phyloP scores from a whole-genome alignment of 2,797 vertebrate genomes.

The Lepilemur ruficaudatus region DNA sequence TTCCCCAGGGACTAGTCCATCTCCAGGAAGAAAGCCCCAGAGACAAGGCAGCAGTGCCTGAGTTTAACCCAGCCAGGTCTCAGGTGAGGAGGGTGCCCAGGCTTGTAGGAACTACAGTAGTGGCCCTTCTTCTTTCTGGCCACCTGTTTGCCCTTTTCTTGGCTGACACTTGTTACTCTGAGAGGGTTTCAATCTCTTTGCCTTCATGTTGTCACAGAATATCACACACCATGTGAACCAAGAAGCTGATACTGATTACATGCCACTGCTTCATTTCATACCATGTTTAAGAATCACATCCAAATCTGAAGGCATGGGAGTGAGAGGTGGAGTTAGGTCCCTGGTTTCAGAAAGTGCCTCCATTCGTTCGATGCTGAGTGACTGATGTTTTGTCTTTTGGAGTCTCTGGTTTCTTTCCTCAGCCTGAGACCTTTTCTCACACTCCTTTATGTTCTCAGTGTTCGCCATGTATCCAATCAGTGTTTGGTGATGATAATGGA shows the following conservation, averaged over 20 bases:
- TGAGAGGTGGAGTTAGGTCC: not conserved
- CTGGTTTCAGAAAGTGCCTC: not conserved
- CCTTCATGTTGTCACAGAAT: not conserved
- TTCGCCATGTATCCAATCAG: not conserved
- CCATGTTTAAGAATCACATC: fast-evolving
- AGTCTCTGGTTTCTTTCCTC: not conserved
- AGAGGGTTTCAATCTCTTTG: too few relatives aligned
- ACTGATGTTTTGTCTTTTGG: not conserved
- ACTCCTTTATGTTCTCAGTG: not conserved
- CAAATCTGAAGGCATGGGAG: not conserved
- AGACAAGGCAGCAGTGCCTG: not conserved
- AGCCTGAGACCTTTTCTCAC: not conserved
- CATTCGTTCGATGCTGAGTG: not conserved
- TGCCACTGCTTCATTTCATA: fast-evolving
- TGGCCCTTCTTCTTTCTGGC: not conserved
- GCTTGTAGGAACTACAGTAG: not conserved
- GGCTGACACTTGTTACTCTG: not conserved
- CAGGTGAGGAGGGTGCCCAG: constrained; percentile 36
- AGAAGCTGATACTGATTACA: not conserved
- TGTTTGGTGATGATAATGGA: not conserved
- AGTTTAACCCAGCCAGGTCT: not conserved
- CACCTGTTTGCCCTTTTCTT: not conserved
- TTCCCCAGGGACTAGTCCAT: not conserved
- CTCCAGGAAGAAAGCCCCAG: not conserved
- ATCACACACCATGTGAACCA: not conserved